phyloP scores from a whole-genome alignment of 2,888 invertebrate species.

The Rapana venosa region DNA sequence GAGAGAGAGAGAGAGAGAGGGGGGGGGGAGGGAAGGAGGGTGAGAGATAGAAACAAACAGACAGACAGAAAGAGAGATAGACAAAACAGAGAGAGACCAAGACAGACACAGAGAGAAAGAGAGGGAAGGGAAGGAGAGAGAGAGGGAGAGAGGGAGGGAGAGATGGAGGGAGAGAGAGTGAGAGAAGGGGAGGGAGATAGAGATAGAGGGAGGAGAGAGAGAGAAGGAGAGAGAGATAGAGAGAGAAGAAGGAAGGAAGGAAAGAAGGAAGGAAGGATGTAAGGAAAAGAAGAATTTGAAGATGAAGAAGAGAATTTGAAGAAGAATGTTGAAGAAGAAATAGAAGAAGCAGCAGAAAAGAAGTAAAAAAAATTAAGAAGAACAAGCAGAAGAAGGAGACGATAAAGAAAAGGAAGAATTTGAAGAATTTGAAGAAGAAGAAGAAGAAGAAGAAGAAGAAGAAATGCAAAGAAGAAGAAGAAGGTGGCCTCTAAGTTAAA shows the following conservation, averaged over 20 bases:
- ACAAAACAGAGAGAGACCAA: no score
- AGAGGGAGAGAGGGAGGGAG: no score
- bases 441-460: neutral
- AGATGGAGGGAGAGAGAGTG: no score
- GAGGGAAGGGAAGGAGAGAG: no score
- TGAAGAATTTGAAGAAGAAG: no score
- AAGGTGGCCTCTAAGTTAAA: no score
- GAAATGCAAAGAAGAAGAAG: no score
- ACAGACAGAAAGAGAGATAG: neutral
- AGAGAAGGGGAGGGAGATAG: no score
- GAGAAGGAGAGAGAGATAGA: neutral
- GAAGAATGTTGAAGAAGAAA: neutral
- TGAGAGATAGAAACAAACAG: neutral
- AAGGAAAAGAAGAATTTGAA: neutral
- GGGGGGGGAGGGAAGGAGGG: neutral
- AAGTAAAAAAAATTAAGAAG: neutral
- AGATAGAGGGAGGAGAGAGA: neutral
- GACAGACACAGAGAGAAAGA: no score
- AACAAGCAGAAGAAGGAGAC: neutral
- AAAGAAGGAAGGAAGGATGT: neutral
- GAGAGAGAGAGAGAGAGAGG: neutral
- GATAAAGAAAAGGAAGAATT: neutral
- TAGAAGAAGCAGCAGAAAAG: neutral
- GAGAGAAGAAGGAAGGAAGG: neutral
- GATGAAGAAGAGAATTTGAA: neutral